phyloP scores from a whole-genome alignment of 2,113 vertebrate genomes.

The Saimiri boliviensis region DNA sequence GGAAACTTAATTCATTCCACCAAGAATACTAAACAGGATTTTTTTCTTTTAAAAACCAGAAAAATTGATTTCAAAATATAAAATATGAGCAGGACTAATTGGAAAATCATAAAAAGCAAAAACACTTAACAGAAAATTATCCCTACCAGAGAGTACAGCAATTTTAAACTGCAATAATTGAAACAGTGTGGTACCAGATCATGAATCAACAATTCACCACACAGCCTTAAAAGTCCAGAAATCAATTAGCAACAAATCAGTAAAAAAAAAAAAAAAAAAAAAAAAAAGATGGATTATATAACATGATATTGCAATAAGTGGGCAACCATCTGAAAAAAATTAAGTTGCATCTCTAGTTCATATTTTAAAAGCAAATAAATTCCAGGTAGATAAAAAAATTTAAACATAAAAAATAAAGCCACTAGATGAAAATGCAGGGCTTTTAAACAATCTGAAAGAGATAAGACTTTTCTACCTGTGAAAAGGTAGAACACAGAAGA shows the following conservation, averaged over 20 bases:
- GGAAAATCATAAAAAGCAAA: background rate
- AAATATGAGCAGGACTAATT: background rate
- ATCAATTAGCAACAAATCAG: background rate
- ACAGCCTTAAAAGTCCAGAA: background rate
- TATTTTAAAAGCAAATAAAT: slow-evolving; percentile 34
- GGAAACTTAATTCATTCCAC: background rate
- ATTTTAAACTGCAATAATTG: slow-evolving; percentile 12
- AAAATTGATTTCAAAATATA: background rate
- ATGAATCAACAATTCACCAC: background rate
- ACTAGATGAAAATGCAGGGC: background rate
- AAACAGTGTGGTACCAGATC: background rate
- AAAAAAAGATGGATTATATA: background rate
- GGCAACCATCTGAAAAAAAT: slow-evolving; percentile 8
- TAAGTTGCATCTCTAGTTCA: background rate
- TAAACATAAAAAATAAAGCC: background rate
- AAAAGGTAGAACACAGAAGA: background rate
- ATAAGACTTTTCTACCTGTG: background rate
- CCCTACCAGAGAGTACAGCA: background rate
- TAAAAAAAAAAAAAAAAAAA: background rate
- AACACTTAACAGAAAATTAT: background rate
- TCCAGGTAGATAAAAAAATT: background rate
- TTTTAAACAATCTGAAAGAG: background rate
- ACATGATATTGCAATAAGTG: background rate
- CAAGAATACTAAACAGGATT: background rate
- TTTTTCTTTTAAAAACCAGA: background rate